phyloP scores from a whole-genome alignment of 2,888 invertebrate genomes.

The Habroteleia sp. region DNA sequence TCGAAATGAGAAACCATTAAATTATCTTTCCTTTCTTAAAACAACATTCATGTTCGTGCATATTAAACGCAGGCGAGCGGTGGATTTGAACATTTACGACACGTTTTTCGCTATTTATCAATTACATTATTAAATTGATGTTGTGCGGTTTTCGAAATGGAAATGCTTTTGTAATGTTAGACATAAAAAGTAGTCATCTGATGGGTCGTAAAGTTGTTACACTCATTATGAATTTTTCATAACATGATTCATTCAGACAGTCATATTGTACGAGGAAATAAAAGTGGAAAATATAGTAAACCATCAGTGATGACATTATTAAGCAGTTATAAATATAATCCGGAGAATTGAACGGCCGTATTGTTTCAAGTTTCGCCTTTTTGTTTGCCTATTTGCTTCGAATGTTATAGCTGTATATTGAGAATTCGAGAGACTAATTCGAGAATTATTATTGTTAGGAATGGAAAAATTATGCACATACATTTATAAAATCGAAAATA shows the following conservation, averaged over 20 bases:
- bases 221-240: conserved; percentile 20
- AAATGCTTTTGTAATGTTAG: conserved; percentile 1
- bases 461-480: no score
- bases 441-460: no score
- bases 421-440: no score
- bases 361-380: conserved; percentile 1
- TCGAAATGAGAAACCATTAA: no score
- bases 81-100: conserved; percentile 8
- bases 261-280: background rate
- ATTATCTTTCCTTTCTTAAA: background rate
- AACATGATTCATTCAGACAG: conserved; percentile 1
- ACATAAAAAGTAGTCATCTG: conserved; percentile 9
- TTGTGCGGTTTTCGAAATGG: background rate
- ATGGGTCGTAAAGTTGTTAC: conserved; percentile 11
- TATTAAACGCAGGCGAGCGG: background rate
- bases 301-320: background rate
- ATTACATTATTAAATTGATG: conserved; percentile 14
- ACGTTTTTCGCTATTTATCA: conserved; percentile 5
- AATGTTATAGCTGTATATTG: background rate
- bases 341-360: background rate
- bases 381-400: conserved; percentile 1
- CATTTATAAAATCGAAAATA: no score
- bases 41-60: background rate
- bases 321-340: background rate
- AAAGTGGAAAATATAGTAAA: conserved; percentile 8